phyloP scores from a whole-genome alignment of 2,797 vertebrate genomes.

The Epinephelus awoara region DNA sequence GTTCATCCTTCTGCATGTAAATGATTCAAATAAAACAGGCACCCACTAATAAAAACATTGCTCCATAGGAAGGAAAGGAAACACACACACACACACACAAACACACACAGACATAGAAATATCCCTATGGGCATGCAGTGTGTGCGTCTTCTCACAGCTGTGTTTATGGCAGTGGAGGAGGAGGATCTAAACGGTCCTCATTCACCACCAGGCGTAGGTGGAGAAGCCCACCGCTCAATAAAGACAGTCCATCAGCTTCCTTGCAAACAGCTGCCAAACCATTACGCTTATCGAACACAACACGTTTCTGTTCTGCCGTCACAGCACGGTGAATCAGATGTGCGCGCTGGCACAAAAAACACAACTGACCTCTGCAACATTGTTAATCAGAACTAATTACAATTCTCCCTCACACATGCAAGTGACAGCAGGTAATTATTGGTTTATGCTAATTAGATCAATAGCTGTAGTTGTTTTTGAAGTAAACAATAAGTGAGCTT shows the following conservation, averaged over 20 bases:
- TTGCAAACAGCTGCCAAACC: conserved; percentile 47
- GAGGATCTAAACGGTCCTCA: conserved; percentile 50
- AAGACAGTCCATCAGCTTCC: conserved; percentile 55
- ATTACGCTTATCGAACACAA: conserved; percentile 37
- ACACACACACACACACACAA: background rate
- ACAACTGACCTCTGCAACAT: conserved; percentile 7
- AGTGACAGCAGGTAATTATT: conserved; percentile 27
- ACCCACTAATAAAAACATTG: no score
- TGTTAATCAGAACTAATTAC: conserved; percentile 45
- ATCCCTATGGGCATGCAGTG: background rate
- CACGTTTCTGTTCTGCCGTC: conserved; percentile 32
- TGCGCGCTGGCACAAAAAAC: conserved; percentile 6
- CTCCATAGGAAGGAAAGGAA: no score
- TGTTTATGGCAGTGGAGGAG: conserved; percentile 34
- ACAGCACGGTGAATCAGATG: conserved; percentile 37
- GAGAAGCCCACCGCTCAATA: conserved; percentile 62
- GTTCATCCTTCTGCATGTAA: no score
- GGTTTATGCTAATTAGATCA: conserved; percentile 53
- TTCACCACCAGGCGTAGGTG: conserved; percentile 58
- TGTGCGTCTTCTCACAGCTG: conserved; percentile 31
- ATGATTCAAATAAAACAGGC: no score
- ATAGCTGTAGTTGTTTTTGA: conserved; percentile 15
- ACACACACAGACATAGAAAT: background rate
- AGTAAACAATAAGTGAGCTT: conserved; percentile 26
- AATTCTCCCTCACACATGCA: conserved; percentile 20